A percentile compares a stretch with the other conserved stretches of the same genome.
Conservation (phyloP, 2,113 vertebrate species). For the Trachemys scripta region DNA sequence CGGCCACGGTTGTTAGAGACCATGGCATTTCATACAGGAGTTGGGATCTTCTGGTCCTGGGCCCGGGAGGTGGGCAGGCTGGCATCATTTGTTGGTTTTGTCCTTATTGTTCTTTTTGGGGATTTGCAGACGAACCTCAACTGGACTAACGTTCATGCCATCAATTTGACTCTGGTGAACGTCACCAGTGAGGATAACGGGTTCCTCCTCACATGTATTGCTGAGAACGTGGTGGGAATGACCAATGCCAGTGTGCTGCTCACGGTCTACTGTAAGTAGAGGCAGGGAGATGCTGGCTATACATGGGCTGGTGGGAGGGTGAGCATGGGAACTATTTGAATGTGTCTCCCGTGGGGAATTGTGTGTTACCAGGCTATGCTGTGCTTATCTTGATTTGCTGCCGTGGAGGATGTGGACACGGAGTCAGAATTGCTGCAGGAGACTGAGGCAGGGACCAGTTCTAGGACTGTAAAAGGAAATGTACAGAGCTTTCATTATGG, state of each 20-base stretch:
- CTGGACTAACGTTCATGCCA: constrained; percentile 95
- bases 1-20: background rate
- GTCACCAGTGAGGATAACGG: constrained; percentile 95
- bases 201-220: constrained; percentile 93
- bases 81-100: background rate
- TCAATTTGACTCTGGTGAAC: constrained; percentile 95
- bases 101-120: background rate
- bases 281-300: background rate
- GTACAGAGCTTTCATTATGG: background rate
- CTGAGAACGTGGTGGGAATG: constrained; percentile 98
- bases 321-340: background rate
- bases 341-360: background rate
- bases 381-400: background rate
- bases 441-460: background rate
- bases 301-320: background rate
- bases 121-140: constrained; percentile 91
- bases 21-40: background rate
- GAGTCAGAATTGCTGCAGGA: background rate
- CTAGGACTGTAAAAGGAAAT: background rate
- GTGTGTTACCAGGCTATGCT: background rate
- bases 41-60: background rate
- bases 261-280: constrained; percentile 93
- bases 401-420: background rate
- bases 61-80: accelerated
- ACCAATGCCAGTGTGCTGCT: constrained; percentile 94